Conservation (phyloP, 1,140 invertebrate species). For the Luehdorfia chinensis region DNA sequence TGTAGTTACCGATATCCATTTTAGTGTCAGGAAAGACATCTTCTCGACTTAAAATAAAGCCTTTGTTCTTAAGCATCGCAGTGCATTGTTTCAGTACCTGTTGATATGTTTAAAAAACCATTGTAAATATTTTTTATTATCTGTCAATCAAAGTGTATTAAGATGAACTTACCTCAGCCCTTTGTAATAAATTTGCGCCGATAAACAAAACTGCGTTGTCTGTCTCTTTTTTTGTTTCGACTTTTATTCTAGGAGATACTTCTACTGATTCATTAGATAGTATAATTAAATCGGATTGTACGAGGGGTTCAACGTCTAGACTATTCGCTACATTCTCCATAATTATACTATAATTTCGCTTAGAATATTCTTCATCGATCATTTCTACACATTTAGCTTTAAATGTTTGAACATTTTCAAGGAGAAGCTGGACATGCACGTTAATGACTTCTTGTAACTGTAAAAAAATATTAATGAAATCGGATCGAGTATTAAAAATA, state of each 20-base stretch:
- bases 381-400: conserved; percentile 87
- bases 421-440: conserved; percentile 81
- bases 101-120: conserved; percentile 12
- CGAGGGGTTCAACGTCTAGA: conserved; percentile 80
- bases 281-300: conserved; percentile 75
- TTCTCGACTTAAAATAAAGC: conserved; percentile 74
- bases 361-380: conserved; percentile 73
- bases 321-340: conserved; percentile 77
- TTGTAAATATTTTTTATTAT: too few species aligned
- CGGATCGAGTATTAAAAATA: too few species aligned
- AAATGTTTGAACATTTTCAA: conserved; percentile 85
- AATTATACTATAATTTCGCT: conserved; percentile 55
- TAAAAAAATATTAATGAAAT: conserved; percentile 13
- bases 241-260: conserved; percentile 72
- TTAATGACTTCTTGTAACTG: conserved; percentile 75
- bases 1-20: conserved; percentile 44
- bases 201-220: conserved; percentile 77
- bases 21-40: conserved; percentile 46
- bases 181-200: conserved; percentile 65
- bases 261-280: conserved; percentile 68
- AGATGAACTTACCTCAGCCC: conserved; percentile 42
- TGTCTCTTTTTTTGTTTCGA: conserved; percentile 80
- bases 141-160: too few species aligned
- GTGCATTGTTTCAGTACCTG: conserved; percentile 61
- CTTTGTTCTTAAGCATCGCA: conserved; percentile 57